Evolutionary conservation across 2,888 invertebrate genomes (phyloP), one percentile per base, ranked within the genome.

Genomic region (Rhingia rostrata): DNA sequence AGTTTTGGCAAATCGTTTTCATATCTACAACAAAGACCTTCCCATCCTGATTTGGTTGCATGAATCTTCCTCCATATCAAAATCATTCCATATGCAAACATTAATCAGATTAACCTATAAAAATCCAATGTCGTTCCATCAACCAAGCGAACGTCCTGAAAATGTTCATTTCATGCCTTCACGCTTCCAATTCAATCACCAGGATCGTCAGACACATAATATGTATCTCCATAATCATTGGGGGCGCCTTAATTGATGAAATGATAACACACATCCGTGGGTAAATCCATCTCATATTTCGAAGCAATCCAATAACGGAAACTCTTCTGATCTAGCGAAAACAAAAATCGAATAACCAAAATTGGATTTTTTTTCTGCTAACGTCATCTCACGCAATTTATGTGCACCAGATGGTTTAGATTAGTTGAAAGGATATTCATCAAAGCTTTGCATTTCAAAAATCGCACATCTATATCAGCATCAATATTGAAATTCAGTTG

Each of bases 401-500:
- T 47, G 61, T 35, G 47, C 47, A 47, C 47, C 63, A 63, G 14
- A 49, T 63, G 63, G 37, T 37, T 35, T 14, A 6, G 37, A 49
- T 63, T 37, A 63, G 63, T 47, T 63, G 47, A 35, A 63, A 47
- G 35, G 63, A 22, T 6, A 49, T 47, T 6, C 37, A 49, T 63
- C 63, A 49, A 37, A 14, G 12, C 61, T 14, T 35, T 14, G 35
- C 30, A 9, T 4, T 61, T 12, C 2, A 32, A 6, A 10, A 43
- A 33, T 12, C 60, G 60, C n/a, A n/a, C n/a, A n/a, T n/a, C n/a
- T n/a, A n/a, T n/a, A n/a, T n/a, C n/a, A n/a, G 22, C 47, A 35
- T 35, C 12, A 12, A 47, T 47, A 63, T 63, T 63, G 47, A 63
- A 63, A 63, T 63, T 37, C 37, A 47, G 47, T 63, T 22, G 32